phyloP scores from a whole-genome alignment of 2,797 vertebrate species.

The Phalanger gymnotis region DNA sequence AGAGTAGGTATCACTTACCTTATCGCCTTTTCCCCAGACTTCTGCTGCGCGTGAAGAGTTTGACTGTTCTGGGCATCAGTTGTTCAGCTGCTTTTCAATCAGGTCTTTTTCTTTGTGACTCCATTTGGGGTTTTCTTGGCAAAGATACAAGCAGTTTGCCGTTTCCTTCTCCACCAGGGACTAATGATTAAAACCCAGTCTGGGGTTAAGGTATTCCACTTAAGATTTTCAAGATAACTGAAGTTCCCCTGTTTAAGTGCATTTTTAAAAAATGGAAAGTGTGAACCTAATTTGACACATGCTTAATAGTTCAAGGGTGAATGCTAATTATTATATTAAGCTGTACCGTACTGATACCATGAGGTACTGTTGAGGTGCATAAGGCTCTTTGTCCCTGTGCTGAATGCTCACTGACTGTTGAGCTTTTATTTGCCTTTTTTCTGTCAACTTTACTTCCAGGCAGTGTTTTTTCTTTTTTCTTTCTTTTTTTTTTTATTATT shows the following conservation, averaged over 20 bases:
- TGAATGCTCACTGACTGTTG: background rate
- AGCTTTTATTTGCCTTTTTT: background rate
- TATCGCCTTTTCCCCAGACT: too few species aligned
- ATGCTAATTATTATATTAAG: background rate
- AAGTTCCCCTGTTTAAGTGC: background rate
- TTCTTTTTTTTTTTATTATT: too few species aligned
- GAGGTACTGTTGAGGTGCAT: too few species aligned
- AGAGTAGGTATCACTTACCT: background rate
- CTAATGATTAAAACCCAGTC: background rate
- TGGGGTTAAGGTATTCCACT: background rate
- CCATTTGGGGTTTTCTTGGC: background rate
- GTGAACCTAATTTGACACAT: background rate
- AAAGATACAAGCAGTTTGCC: background rate
- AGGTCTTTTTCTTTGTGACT: background rate
- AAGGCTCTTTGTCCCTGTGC: too few species aligned
- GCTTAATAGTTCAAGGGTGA: background rate
- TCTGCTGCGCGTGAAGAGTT: background rate
- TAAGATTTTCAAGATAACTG: background rate
- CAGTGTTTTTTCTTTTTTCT: too few species aligned
- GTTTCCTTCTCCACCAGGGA: background rate
- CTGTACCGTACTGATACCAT: background rate
- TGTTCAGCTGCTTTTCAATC: too few species aligned
- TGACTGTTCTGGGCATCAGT: too few species aligned
- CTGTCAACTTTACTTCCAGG: background rate
- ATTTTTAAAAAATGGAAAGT: background rate